Conservation (phyloP, 2,797 vertebrate genomes). For the Chromis chromis region DNA sequence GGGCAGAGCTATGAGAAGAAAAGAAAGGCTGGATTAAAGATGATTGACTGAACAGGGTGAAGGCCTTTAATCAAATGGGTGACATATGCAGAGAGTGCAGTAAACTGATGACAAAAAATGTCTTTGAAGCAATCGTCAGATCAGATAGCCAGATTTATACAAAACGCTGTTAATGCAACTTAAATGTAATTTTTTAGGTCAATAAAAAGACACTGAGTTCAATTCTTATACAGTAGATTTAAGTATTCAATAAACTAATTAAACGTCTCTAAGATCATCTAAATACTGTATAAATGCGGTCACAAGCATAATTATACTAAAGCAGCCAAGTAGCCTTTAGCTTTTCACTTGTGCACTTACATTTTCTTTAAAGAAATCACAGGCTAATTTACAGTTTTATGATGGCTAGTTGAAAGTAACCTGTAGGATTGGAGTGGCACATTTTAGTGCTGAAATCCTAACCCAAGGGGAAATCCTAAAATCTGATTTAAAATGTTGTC, state of each 20-base stretch:
- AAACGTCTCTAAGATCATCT: too few species aligned
- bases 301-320: neutral
- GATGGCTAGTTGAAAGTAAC: neutral
- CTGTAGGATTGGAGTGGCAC: too few species aligned
- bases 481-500: neutral
- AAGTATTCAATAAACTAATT: too few species aligned
- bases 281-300: too few species aligned
- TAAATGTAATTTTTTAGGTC: neutral
- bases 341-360: neutral
- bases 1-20: slow-evolving; percentile 28
- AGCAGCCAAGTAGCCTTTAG: neutral
- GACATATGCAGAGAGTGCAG: slow-evolving; percentile 7
- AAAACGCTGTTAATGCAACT: neutral
- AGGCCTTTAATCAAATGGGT: slow-evolving; percentile 28
- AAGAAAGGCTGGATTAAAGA: slow-evolving; percentile 25
- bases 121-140: neutral
- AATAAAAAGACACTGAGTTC: neutral
- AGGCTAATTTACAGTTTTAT: neutral
- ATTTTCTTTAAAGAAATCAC: neutral
- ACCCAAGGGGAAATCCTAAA: neutral
- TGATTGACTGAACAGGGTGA: slow-evolving; percentile 16
- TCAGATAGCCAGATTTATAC: neutral
- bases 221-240: neutral
- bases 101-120: slow-evolving; percentile 12
- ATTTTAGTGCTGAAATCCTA: neutral